Base-by-base conservation (phyloP, 2,113 vertebrate genomes). In the Apodemus sylvaticus region DNA sequence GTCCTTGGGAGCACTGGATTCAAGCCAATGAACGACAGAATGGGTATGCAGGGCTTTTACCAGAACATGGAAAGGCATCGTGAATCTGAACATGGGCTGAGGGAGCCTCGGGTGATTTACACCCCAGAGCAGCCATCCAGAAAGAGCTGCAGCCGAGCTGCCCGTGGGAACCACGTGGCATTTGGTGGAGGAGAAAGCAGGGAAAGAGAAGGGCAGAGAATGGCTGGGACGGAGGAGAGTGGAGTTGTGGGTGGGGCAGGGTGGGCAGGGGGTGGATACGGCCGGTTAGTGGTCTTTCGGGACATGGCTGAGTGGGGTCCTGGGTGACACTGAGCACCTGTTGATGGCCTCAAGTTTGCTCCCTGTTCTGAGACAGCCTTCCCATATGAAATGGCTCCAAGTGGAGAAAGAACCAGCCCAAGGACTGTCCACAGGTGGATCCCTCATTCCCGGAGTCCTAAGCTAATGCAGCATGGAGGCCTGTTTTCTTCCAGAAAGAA, bases 111-210 rank as follows among this genome's bases (percentile, higher is more conserved):
- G 45, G 73, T 4, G 14, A 3, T 6, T 55, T 39, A 17, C 34
- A 42, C 53, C 26, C 16, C 29, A 45, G 66, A 60, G 62, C 34
- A 20, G 36, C 58, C 36, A 14, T 42, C 11, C 16, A 10, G 6
- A 10, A 58, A 10, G 42, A 48, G 19, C 70, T 17, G 13, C 70
- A n/a, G 17, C 36, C 36, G 39, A 73, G 26, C 22, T 45, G 16
- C 14, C 22, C 13, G 4, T 0, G n/a, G 24, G 19, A 20, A 29
- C 0, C 8, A 6, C 0, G 0, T 4, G 29, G 83, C n/a, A 45
- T n/a, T 19, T 45, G 58, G 13, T 83, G 36, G 20, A 26, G 78
- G 42, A 24, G 48, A 53, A 14, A 6, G 13, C 12, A 0, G 20
- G 31, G 26, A n/a, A 5, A 34, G 51, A 58, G 34, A 2, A n/a